Evolutionary conservation across 2,888 invertebrate species (phyloP).

Genomic region (Athalia cordata): DNA sequence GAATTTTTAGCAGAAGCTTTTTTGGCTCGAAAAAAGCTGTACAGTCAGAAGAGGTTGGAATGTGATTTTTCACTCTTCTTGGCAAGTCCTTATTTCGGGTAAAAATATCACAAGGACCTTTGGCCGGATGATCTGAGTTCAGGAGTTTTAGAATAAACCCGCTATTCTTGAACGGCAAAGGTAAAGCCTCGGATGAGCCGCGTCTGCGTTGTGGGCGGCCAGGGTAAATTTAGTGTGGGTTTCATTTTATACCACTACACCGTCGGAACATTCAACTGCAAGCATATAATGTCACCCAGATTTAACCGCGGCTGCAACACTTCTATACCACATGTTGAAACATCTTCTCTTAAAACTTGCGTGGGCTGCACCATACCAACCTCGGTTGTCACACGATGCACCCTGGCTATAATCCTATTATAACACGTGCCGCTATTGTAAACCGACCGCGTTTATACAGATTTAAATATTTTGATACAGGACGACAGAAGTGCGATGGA

Average conservation of each 20-base stretch:
- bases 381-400: slow-evolving; percentile 56
- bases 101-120: background rate
- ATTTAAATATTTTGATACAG: slow-evolving; percentile 64
- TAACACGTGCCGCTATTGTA: slow-evolving; percentile 49
- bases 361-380: slow-evolving; percentile 55
- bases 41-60: too few species aligned
- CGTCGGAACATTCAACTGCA: too few species aligned
- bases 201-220: slow-evolving; percentile 18
- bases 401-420: slow-evolving; percentile 65
- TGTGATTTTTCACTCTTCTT: too few species aligned
- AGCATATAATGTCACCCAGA: too few species aligned
- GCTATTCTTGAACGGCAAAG: slow-evolving; percentile 7
- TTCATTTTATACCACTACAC: background rate
- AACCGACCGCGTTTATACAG: slow-evolving; percentile 54
- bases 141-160: slow-evolving; percentile 1
- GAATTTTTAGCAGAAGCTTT: too few species aligned
- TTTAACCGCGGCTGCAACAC: background rate
- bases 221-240: slow-evolving; percentile 34
- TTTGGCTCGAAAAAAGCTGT: too few species aligned
- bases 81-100: too few species aligned
- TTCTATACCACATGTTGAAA: slow-evolving; percentile 48
- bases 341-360: slow-evolving; percentile 56
- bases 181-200: slow-evolving; percentile 13
- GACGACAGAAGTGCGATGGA: background rate
- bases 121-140: slow-evolving; percentile 13